These are phyloP conservation scores for Caenorhabditis uteleia DNA, from an alignment of 2,888 invertebrate genomes.

Conservation along the genomic window DNA sequence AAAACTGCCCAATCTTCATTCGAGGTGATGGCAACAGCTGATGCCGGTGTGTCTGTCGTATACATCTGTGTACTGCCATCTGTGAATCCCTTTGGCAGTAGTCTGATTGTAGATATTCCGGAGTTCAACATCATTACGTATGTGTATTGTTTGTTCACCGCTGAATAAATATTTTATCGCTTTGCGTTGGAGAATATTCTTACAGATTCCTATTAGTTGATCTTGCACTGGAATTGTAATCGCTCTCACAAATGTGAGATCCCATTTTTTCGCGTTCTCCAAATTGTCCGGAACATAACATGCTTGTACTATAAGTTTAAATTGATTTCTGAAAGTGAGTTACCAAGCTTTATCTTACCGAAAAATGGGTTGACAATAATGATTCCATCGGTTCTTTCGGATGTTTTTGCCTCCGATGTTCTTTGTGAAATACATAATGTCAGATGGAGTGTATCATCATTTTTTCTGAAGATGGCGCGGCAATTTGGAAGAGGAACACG, in stretches of 20 bases:
- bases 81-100: slow-evolving; percentile 22
- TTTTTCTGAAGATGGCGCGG: slow-evolving; percentile 13
- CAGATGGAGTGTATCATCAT: slow-evolving; percentile 12
- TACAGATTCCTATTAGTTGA: slow-evolving; percentile 24
- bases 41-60: slow-evolving; percentile 1
- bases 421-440: slow-evolving; percentile 15
- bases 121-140: slow-evolving; percentile 22
- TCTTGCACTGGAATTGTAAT: slow-evolving; percentile 5
- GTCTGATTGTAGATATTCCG: slow-evolving; percentile 21
- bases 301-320: slow-evolving; percentile 9
- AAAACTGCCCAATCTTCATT: slow-evolving; percentile 25
- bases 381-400: slow-evolving; percentile 28
- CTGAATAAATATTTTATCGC: not conserved
- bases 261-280: slow-evolving; percentile 9
- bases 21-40: not conserved
- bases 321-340: not conserved
- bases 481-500: slow-evolving; percentile 10
- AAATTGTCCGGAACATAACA: slow-evolving; percentile 21
- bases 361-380: slow-evolving; percentile 28
- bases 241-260: slow-evolving; percentile 5
- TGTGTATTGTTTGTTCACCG: slow-evolving; percentile 15
- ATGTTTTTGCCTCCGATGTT: slow-evolving; percentile 14
- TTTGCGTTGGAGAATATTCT: not conserved
- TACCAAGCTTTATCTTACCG: slow-evolving; percentile 1
- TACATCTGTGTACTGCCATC: slow-evolving; percentile 1